phyloP scores from a whole-genome alignment of 2,113 vertebrate species.

The Drymodes brunneopygia region DNA sequence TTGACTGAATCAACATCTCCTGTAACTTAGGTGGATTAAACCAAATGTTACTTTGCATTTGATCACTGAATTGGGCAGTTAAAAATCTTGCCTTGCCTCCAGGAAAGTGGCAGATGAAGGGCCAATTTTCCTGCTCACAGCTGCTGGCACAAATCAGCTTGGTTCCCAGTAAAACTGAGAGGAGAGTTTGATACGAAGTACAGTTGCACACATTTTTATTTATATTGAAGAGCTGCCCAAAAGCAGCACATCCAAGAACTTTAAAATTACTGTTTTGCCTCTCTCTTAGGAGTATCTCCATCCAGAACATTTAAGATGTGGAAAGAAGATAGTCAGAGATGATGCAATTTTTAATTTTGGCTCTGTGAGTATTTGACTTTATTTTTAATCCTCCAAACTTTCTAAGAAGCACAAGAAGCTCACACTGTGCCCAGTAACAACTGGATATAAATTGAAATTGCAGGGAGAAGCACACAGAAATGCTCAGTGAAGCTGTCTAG shows the following conservation, averaged over 20 bases:
- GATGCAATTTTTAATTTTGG: slow-evolving; percentile 28
- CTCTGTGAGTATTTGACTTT: not conserved
- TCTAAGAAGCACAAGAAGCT: not conserved
- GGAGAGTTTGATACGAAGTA: not conserved
- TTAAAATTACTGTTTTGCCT: slow-evolving; percentile 20
- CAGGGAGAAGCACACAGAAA: not conserved
- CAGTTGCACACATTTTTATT: slow-evolving; percentile 4
- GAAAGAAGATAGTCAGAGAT: slow-evolving; percentile 22
- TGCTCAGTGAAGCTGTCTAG: not conserved
- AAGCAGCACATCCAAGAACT: not conserved
- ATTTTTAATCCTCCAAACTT: not conserved
- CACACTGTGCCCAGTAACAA: not conserved
- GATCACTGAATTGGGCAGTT: not conserved
- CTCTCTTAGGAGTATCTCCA: not conserved
- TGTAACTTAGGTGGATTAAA: not conserved
- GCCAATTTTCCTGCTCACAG: not conserved
- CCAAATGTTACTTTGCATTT: not conserved
- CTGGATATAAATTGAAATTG: not conserved
- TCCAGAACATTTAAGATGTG: slow-evolving; percentile 9
- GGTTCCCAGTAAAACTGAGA: slow-evolving; percentile 3
- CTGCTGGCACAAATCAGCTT: not conserved
- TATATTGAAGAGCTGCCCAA: slow-evolving; percentile 9
- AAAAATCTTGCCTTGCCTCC: not conserved
- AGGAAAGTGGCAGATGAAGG: not conserved
- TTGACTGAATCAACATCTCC: not conserved